Evolutionary conservation across 2,888 invertebrate species (phyloP).

Genomic region (Pristionchus maxplancki): DNA sequence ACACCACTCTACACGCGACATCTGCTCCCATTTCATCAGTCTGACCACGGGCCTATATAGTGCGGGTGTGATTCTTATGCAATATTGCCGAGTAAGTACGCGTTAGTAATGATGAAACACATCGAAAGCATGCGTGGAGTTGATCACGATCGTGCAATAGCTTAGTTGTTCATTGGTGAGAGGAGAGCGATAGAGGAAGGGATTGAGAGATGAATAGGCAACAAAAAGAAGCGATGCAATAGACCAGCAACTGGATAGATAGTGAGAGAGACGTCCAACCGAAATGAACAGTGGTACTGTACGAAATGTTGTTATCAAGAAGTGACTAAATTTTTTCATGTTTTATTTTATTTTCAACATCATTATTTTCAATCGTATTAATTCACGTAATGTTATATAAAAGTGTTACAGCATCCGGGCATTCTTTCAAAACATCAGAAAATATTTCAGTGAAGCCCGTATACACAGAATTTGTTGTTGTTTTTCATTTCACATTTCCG

Average conservation of each 20-base stretch:
- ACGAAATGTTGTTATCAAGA: no score
- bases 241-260: neutral
- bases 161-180: neutral
- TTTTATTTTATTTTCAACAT: no score
- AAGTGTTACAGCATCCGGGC: no score
- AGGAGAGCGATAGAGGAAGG: neutral
- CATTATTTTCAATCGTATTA: no score
- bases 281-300: no score
- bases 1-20: neutral
- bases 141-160: neutral
- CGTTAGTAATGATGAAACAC: neutral
- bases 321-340: no score
- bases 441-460: no score
- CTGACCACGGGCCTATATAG: neutral
- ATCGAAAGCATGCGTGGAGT: neutral
- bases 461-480: no score
- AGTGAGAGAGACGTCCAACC: neutral
- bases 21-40: neutral
- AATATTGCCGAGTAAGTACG: neutral
- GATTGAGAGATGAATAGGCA: neutral
- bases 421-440: no score
- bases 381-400: no score
- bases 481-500: no score
- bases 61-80: neutral
- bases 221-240: neutral